Evolutionary conservation across 2,888 invertebrate genomes (phyloP).

Genomic region (Poecilobothrus nobilitatus): DNA sequence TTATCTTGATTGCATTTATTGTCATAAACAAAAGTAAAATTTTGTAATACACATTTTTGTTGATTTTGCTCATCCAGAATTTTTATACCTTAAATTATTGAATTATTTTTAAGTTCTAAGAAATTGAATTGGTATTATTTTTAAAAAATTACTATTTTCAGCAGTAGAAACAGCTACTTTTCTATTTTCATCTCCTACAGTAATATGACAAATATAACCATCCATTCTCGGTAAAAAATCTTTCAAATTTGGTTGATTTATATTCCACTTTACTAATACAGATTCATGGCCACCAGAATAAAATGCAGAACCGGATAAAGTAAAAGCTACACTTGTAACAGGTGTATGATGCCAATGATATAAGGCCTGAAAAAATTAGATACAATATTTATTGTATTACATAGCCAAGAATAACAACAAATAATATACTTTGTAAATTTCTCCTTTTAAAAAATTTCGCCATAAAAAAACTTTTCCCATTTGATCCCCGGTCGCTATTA

Average conservation of each 20-base stretch:
- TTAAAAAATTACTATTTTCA: slow-evolving; percentile 52
- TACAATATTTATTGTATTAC: too few relatives aligned
- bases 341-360: slow-evolving; percentile 73
- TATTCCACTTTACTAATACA: slow-evolving; percentile 68
- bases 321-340: slow-evolving; percentile 58
- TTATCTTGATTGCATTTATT: slow-evolving; percentile 44
- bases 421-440: background rate
- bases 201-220: slow-evolving; percentile 55
- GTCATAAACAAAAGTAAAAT: slow-evolving; percentile 54
- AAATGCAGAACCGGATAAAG: slow-evolving; percentile 55
- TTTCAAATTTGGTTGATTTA: slow-evolving; percentile 44
- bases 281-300: slow-evolving; percentile 71
- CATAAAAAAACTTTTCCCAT: slow-evolving; percentile 58
- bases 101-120: background rate
- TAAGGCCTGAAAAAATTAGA: slow-evolving; percentile 38
- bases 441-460: slow-evolving; percentile 43
- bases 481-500: slow-evolving; percentile 60
- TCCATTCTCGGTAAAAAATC: slow-evolving; percentile 63
- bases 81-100: slow-evolving; percentile 43
- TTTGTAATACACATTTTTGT: slow-evolving; percentile 54
- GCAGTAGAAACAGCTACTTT: slow-evolving; percentile 56
- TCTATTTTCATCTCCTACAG: slow-evolving; percentile 54
- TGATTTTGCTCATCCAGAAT: slow-evolving; percentile 49
- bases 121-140: background rate
- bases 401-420: background rate